Conservation (phyloP, 2,888 invertebrate species). For the Tenthredo scrophulariae region DNA sequence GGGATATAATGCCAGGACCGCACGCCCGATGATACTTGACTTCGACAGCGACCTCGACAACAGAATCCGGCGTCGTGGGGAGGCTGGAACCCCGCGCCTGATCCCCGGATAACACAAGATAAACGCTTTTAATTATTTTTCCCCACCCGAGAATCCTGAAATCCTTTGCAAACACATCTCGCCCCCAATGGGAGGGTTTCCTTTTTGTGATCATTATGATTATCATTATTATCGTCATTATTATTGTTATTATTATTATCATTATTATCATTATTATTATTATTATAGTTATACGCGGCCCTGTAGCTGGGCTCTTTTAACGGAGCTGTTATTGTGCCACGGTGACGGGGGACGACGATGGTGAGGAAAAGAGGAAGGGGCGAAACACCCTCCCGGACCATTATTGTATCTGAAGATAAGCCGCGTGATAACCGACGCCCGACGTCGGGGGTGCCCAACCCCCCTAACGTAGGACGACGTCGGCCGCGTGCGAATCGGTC, state of each 20-base stretch:
- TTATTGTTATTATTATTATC: constrained; percentile 42
- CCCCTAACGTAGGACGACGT: constrained; percentile 57
- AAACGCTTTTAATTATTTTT: constrained; percentile 71
- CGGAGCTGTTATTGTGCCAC: constrained; percentile 69
- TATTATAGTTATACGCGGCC: constrained; percentile 24
- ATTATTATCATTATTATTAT: constrained; percentile 51
- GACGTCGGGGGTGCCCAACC: constrained; percentile 55
- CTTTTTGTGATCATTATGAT: constrained; percentile 52
- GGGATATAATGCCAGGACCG: constrained; percentile 24
- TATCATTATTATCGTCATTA: constrained; percentile 37
- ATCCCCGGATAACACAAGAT: constrained; percentile 65
- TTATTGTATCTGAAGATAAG: constrained; percentile 74
- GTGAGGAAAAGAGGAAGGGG: background rate
- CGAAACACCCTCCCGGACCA: constrained; percentile 67
- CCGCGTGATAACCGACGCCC: constrained; percentile 62
- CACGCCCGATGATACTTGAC: constrained; percentile 31
- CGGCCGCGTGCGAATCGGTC: constrained; percentile 66
- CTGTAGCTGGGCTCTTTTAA: constrained; percentile 66
- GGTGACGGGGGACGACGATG: constrained; percentile 47
- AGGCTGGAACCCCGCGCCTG: constrained; percentile 44
- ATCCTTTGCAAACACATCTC: constrained; percentile 67
- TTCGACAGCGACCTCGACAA: constrained; percentile 34
- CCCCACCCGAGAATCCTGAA: constrained; percentile 59
- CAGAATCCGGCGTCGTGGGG: constrained; percentile 17
- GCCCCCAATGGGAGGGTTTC: constrained; percentile 51